Base-by-base conservation (phyloP, 2,797 vertebrate species). In the Sebastes alutus region DNA sequence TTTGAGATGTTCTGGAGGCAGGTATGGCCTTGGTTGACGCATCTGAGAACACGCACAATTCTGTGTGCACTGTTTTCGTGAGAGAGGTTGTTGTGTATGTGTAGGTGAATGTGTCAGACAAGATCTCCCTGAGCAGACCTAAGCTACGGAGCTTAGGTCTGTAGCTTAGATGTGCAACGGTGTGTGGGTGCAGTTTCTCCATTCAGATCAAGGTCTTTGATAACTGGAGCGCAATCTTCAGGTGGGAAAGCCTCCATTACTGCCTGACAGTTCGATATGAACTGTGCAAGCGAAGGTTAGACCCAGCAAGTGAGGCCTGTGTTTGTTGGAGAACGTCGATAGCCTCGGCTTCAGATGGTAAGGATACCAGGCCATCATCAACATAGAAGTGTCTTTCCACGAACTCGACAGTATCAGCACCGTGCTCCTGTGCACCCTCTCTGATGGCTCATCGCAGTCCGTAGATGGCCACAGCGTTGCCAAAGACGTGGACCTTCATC, bases 21-120 rank as follows among this genome's bases (percentile, higher is more conserved):
- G 22, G 8, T 83, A 60, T 68, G 0, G 56, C 83, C 10, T 55
- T 71, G 6, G 33, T 59, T 14, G 62, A 78, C 0, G 56, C 66
- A 16, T 77, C 78, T 10, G 42, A 74, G 4, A 78, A 71, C 2
- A 71, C 13, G 35, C 70, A 81, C 7, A 81, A n/a, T 11, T 81
- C 65, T 6, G 6, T 77, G 10, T 33, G 55, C 4, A 8, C 30
- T 13, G 65, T 22, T 35, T 75, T 6, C 2, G 13, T 60, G 6
- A 59, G 46, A 1, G 72, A 68, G 8, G 46, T 32, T 4, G 35
- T 1, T 16, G 59, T 80, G 73, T 61, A 77, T 0, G 25, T 68
- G 29, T 11, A 73, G 6, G 68, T 80, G 27, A 75, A 83, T 5
- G 35, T 78, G n/a, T 83, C 33, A 0, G 52, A 12, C 7, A 3